A percentile compares a stretch with the other conserved stretches of the same genome.
phyloP scores from a whole-genome alignment of 2,888 invertebrate genomes.

The Thecocarcelia acutangulata region DNA sequence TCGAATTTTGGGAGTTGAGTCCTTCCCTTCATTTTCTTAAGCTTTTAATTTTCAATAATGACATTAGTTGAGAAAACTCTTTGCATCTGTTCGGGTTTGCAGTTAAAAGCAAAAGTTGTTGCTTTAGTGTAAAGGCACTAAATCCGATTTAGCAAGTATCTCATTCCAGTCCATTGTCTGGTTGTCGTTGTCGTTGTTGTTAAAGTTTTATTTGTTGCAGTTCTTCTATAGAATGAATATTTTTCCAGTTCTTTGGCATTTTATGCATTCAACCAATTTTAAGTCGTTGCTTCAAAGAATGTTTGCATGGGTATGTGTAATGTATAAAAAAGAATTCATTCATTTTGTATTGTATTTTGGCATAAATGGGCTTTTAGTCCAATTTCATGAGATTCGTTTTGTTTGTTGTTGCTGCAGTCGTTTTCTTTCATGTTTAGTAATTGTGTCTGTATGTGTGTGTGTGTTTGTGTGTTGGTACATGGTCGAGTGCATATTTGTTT shows the following conservation, averaged over 20 bases:
- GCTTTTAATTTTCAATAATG: neutral
- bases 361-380: slow-evolving; percentile 70
- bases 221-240: slow-evolving; percentile 6
- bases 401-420: slow-evolving; percentile 36
- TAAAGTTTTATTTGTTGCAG: slow-evolving; percentile 6
- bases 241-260: slow-evolving; percentile 48
- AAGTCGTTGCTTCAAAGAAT: slow-evolving; percentile 34
- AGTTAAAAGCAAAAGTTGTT: neutral
- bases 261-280: slow-evolving; percentile 55
- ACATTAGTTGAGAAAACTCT: neutral
- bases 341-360: slow-evolving; percentile 68
- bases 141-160: slow-evolving; percentile 44
- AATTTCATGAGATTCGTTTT: slow-evolving; percentile 54
- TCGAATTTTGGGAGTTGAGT: neutral
- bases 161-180: slow-evolving; percentile 40
- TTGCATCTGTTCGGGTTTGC: slow-evolving; percentile 2
- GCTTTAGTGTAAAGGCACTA: slow-evolving; percentile 34
- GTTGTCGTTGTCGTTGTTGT: slow-evolving; percentile 40
- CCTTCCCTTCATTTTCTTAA: neutral
- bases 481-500: slow-evolving; percentile 25
- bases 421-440: slow-evolving; percentile 19
- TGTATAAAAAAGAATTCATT: slow-evolving; percentile 29
- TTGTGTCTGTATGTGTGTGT: neutral
- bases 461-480: slow-evolving; percentile 11
- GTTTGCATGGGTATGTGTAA: neutral